Conservation (phyloP, 2,888 invertebrate species). For the Drosophila fulvimacula region DNA sequence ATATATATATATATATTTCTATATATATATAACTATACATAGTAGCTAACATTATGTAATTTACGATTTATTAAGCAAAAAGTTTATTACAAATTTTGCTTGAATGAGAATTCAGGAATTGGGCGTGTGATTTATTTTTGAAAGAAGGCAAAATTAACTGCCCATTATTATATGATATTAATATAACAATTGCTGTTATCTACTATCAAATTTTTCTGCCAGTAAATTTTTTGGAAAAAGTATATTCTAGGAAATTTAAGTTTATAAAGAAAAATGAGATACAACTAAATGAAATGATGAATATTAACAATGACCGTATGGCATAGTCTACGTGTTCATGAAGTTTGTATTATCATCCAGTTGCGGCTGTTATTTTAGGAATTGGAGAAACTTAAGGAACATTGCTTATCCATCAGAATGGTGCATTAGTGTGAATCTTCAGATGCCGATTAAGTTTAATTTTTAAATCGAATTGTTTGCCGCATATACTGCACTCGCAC, state of each 20-base stretch:
- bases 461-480: conserved; percentile 70
- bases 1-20: conserved; percentile 20
- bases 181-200: background rate
- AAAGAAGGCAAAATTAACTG: background rate
- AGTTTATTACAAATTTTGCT: conserved; percentile 41
- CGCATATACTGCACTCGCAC: conserved; percentile 66
- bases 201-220: background rate
- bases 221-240: background rate
- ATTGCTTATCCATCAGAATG: conserved; percentile 20
- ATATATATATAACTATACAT: conserved; percentile 33
- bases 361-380: background rate
- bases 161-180: background rate
- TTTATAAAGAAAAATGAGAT: background rate
- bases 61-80: conserved; percentile 53
- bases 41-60: conserved; percentile 28
- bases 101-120: conserved; percentile 15
- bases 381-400: background rate
- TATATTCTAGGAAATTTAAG: background rate
- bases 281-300: conserved; percentile 2
- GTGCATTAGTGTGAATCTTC: conserved; percentile 54
- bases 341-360: background rate
- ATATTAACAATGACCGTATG: background rate
- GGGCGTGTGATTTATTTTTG: conserved; percentile 17
- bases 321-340: background rate
- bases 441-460: conserved; percentile 79